Conservation (phyloP, 1,140 invertebrate genomes). For the Bombus superbus region DNA sequence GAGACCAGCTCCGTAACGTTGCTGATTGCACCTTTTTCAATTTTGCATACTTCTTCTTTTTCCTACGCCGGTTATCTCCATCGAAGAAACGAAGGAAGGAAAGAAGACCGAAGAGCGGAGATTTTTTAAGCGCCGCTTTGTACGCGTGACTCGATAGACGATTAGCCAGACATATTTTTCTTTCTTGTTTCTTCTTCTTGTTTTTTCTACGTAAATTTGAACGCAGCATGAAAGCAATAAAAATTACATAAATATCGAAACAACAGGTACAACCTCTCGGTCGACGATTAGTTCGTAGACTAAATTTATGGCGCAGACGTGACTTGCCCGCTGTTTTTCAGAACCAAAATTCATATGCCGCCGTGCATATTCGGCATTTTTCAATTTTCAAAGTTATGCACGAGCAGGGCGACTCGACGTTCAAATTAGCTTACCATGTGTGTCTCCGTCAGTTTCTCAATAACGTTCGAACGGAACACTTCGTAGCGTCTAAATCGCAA, state of each 20-base stretch:
- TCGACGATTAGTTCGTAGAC: too few species aligned
- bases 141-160: neutral
- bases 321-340: too few species aligned
- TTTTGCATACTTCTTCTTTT: neutral
- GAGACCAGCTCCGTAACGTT: neutral
- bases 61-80: neutral
- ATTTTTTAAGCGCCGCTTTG: neutral
- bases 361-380: neutral
- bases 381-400: too few species aligned
- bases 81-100: neutral
- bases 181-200: neutral
- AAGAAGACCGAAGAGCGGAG: neutral
- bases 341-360: too few species aligned
- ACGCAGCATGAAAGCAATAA: too few species aligned
- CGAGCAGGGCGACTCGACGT: neutral
- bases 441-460: neutral
- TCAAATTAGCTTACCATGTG: neutral
- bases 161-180: neutral
- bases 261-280: too few species aligned
- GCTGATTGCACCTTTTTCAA: constrained; percentile 10
- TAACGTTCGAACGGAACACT: neutral
- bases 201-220: neutral
- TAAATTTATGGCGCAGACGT: too few species aligned
- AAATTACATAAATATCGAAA: too few species aligned
- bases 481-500: neutral